Evolutionary conservation across 2,113 vertebrate genomes (phyloP), one percentile per base, ranked within the genome.

Genomic region (Cavia porcellus): DNA sequence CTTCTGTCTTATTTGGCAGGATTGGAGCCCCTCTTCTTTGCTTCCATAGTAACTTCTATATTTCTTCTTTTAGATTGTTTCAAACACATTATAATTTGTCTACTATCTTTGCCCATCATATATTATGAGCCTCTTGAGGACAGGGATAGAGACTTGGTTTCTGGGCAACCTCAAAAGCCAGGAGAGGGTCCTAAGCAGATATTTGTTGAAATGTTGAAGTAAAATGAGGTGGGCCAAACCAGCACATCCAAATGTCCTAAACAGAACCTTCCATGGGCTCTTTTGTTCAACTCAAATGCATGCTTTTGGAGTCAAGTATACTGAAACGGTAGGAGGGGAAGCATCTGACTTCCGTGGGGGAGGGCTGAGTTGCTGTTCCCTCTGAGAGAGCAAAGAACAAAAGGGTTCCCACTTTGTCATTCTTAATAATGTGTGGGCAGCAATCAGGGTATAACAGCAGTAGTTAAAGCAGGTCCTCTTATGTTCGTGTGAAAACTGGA

Each of bases 371-470:
- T 55, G 86, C 68, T 77, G 13, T 59, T 95, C 45, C 47, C 86
- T 85, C 35, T 30, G 75, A 83, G 86, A 88, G 30, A 94, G 72
- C 59, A 72, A 89, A 87, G 45, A 92, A 92, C 82, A 92, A 95
- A 95, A 89, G 77, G 87, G 38, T 70, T 93, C 45, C 70, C n/a
- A 72, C 50, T 93, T 85, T 74, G 93, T 90, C 15, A 5, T 83
- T 88, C 72, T 91, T 80, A 80, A 70, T 86, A 96, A 55, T 1
- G 15, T 1, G 22, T 64, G 61, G 59, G 93, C 92, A 96, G 93
- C 77, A 95, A 90, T 88, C 90, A 88, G 55, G 45, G 42, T 42
- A 94, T 90, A 90, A 93, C 75, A 94, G 64, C 93, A 75, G 82
- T 80, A 28, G 70, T 94, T 88, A 92, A 86, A 95, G 19, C 15